These are phyloP conservation scores for Myioborus miniatus DNA, from an alignment of 2,797 vertebrate species.

Conservation along the genomic window DNA sequence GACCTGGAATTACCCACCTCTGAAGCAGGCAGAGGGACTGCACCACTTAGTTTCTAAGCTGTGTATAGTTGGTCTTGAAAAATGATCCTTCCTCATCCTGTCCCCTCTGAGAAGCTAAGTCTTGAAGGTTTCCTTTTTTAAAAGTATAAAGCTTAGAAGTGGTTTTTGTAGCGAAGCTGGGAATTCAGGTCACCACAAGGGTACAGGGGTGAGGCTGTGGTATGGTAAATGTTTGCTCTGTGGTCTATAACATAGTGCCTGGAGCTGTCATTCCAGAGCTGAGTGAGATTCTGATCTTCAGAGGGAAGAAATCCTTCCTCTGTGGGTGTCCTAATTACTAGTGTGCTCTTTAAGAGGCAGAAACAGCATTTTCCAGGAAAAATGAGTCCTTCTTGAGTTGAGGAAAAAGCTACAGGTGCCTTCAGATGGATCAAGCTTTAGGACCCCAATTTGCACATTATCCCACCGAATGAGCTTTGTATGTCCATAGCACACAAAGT, in stretches of 20 bases:
- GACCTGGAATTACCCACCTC: not conserved
- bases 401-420: not conserved
- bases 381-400: not conserved
- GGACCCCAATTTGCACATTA: fast-evolving
- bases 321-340: not conserved
- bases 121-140: not conserved
- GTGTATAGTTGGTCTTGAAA: not conserved
- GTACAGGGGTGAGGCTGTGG: fast-evolving
- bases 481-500: not conserved
- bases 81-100: not conserved
- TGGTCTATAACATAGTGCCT: not conserved
- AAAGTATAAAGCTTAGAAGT: not conserved
- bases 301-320: not conserved
- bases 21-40: not conserved
- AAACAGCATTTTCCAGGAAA: not conserved
- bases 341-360: not conserved
- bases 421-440: not conserved
- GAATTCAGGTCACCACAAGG: not conserved
- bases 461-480: not conserved
- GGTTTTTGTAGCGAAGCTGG: not conserved
- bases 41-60: not conserved
- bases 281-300: not conserved
- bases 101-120: not conserved
- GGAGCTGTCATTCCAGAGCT: not conserved
- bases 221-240: not conserved